These are phyloP conservation scores for Falco peregrinus DNA, from an alignment of 2,797 vertebrate species.

Conservation along the genomic window DNA sequence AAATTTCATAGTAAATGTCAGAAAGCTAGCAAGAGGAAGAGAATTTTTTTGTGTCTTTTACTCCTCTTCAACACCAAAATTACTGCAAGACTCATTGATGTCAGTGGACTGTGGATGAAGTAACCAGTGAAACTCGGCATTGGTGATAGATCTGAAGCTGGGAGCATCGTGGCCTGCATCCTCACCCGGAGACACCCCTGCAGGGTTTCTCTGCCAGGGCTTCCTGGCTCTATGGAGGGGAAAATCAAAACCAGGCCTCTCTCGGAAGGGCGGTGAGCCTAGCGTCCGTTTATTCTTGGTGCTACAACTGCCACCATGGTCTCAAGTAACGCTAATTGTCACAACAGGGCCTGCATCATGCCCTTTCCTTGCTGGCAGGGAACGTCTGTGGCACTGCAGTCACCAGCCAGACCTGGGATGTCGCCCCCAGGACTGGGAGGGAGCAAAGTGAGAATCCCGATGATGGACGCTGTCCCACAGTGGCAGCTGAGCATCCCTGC, in stretches of 20 bases:
- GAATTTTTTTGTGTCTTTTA: too few species aligned
- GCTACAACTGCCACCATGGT: not conserved
- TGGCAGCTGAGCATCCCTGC: not conserved
- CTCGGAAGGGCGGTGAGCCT: not conserved
- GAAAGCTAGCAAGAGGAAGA: not conserved
- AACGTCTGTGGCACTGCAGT: fast-evolving
- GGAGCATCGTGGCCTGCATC: fast-evolving
- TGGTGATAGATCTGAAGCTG: not conserved
- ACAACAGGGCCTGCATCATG: not conserved
- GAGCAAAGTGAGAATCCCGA: not conserved
- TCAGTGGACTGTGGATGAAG: too few species aligned
- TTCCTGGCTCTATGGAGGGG: too few species aligned
- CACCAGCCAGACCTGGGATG: not conserved
- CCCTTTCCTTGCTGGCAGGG: not conserved
- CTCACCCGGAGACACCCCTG: not conserved
- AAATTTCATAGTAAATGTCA: too few species aligned
- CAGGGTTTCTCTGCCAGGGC: not conserved
- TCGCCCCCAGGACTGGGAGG: not conserved
- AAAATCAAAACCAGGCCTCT: not conserved
- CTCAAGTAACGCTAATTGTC: not conserved
- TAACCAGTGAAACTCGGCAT: too few species aligned
- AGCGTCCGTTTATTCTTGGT: not conserved
- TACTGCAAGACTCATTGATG: not conserved
- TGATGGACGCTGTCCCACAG: fast-evolving
- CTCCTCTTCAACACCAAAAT: not conserved